These are phyloP conservation scores for Hemiprocne comata DNA, from an alignment of 2,113 vertebrate genomes.

Conservation along the genomic window DNA sequence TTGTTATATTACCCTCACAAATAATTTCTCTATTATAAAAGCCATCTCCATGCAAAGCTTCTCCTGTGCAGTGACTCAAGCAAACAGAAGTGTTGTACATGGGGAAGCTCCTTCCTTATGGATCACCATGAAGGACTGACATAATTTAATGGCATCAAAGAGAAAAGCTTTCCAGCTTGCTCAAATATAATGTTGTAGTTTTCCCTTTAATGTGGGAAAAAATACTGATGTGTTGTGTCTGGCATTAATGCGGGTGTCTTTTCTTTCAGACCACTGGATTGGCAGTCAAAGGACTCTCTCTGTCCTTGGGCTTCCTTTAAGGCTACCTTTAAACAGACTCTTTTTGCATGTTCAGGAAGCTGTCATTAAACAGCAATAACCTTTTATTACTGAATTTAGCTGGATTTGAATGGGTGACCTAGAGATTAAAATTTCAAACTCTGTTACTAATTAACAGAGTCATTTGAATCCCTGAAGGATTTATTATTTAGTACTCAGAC, in stretches of 20 bases:
- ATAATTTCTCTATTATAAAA: not conserved
- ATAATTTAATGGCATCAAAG: not conserved
- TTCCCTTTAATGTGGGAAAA: not conserved
- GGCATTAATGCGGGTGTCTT: accelerated
- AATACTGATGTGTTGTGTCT: not conserved
- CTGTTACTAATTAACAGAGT: not conserved
- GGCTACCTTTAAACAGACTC: not conserved
- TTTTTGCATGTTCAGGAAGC: not conserved
- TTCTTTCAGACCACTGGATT: not conserved
- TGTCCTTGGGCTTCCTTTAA: not conserved
- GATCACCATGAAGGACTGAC: not conserved
- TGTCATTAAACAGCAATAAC: not conserved
- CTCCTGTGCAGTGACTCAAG: not conserved
- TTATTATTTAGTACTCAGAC: not conserved
- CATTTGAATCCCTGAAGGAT: not conserved
- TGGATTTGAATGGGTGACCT: not conserved
- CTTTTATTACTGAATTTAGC: constrained; percentile 19
- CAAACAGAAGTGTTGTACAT: not conserved
- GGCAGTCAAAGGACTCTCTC: not conserved
- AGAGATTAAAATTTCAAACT: not conserved
- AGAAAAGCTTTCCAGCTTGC: not conserved
- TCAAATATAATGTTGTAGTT: not conserved
- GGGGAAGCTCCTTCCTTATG: not conserved
- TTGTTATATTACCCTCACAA: not conserved
- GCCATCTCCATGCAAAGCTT: not conserved